These are phyloP conservation scores for Thermophis baileyi DNA, from an alignment of 2,113 vertebrate species.

Conservation along the genomic window DNA sequence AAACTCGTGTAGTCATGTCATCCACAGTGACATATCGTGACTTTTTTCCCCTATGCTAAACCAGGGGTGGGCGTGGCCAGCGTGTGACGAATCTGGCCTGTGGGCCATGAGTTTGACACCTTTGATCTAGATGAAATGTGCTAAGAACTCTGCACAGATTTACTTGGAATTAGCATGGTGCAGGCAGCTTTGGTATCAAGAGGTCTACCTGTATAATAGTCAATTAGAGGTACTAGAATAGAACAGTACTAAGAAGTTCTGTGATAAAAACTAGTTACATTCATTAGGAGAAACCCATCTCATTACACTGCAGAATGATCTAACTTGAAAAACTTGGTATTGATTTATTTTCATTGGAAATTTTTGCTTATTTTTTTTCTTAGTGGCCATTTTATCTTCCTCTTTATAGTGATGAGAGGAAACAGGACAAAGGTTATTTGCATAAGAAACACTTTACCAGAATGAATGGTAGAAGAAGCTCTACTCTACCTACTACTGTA, in stretches of 20 bases:
- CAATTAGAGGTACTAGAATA: not conserved
- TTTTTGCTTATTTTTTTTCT: not conserved
- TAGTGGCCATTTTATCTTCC: not conserved
- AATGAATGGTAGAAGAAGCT: not conserved
- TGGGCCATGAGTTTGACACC: too few relatives aligned
- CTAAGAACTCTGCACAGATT: not conserved
- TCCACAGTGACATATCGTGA: too few relatives aligned
- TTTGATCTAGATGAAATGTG: not conserved
- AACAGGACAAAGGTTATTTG: not conserved
- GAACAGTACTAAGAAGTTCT: not conserved
- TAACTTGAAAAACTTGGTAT: not conserved
- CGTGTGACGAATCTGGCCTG: too few relatives aligned
- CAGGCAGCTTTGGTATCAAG: too few relatives aligned
- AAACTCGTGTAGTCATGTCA: too few relatives aligned
- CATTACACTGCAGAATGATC: not conserved
- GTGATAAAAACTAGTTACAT: not conserved
- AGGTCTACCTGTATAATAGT: not conserved
- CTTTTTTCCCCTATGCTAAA: too few relatives aligned
- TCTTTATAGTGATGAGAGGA: not conserved
- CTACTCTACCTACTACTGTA: not conserved
- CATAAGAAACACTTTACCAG: not conserved
- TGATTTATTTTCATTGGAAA: not conserved
- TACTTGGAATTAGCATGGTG: too few relatives aligned
- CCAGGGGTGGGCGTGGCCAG: too few relatives aligned
- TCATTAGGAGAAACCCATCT: not conserved